Conservation (phyloP, 2,888 invertebrate species). For the Caenorhabditis wallacei region DNA sequence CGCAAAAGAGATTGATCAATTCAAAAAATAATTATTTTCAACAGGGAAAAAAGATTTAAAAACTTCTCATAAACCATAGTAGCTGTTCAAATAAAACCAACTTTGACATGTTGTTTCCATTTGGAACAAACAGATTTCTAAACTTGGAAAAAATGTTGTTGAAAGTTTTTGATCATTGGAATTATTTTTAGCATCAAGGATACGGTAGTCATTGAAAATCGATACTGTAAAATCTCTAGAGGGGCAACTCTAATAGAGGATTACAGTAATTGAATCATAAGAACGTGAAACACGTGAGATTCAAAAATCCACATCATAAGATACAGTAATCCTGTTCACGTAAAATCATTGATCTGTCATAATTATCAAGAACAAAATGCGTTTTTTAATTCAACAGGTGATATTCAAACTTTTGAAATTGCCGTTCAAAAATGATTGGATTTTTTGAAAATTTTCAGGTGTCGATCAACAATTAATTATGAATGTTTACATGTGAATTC, state of each 20-base stretch:
- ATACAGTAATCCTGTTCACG: no score
- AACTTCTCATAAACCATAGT: not conserved
- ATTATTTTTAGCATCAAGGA: no score
- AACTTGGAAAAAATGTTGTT: not conserved
- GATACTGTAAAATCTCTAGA: no score
- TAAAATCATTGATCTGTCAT: no score
- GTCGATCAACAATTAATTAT: conserved; percentile 15
- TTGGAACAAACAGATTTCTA: not conserved
- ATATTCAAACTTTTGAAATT: not conserved
- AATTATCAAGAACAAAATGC: no score
- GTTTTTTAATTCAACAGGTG: no score
- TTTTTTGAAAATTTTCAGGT: conserved; percentile 23
- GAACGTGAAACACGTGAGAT: no score
- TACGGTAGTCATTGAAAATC: no score
- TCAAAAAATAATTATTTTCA: not conserved
- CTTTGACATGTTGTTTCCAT: not conserved
- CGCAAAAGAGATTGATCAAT: not conserved
- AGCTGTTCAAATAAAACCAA: not conserved
- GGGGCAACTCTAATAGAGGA: no score
- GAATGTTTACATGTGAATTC: not conserved
- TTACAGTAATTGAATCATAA: no score
- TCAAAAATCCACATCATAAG: no score
- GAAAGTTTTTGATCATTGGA: not conserved
- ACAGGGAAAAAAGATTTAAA: not conserved
- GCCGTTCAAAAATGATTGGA: conserved; percentile 1